Evolutionary conservation across 2,888 invertebrate species (phyloP).

Genomic region (Andrena fulva): DNA sequence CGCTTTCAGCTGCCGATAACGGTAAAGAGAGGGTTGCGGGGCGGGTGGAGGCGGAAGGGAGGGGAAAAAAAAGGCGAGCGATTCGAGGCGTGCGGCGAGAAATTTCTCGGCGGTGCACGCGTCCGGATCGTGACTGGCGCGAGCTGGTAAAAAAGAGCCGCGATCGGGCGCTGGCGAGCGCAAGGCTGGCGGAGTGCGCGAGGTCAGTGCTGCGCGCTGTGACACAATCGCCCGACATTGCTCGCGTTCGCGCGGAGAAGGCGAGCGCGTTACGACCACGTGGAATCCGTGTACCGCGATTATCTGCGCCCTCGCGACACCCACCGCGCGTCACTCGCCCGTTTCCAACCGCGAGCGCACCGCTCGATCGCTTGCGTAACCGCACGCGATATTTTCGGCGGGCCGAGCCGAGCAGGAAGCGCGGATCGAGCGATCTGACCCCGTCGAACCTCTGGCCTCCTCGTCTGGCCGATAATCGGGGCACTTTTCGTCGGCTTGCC

Average conservation of each 20-base stretch:
- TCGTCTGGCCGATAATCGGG: too few relatives aligned
- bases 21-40: constrained; percentile 37
- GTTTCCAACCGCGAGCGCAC: not conserved
- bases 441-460: not conserved
- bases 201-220: constrained; percentile 64
- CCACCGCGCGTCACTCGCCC: not conserved
- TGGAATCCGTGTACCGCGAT: constrained; percentile 44
- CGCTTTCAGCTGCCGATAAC: constrained; percentile 48
- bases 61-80: not conserved
- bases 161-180: constrained; percentile 11
- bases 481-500: too few relatives aligned
- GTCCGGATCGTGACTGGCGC: constrained; percentile 37
- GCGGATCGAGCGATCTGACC: not conserved
- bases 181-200: constrained; percentile 59
- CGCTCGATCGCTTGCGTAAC: constrained; percentile 13
- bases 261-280: constrained; percentile 18
- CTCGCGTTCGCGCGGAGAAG: constrained; percentile 47
- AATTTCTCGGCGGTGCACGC: constrained; percentile 29
- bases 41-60: too few relatives aligned
- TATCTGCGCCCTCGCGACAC: constrained; percentile 26
- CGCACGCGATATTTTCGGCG: constrained; percentile 18
- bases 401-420: not conserved
- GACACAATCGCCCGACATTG: constrained; percentile 63
- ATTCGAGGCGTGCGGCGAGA: constrained; percentile 13
- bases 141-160: constrained; percentile 33